These are phyloP conservation scores for Holotrichia oblita DNA, from an alignment of 1,140 invertebrate species.

Conservation along the genomic window DNA sequence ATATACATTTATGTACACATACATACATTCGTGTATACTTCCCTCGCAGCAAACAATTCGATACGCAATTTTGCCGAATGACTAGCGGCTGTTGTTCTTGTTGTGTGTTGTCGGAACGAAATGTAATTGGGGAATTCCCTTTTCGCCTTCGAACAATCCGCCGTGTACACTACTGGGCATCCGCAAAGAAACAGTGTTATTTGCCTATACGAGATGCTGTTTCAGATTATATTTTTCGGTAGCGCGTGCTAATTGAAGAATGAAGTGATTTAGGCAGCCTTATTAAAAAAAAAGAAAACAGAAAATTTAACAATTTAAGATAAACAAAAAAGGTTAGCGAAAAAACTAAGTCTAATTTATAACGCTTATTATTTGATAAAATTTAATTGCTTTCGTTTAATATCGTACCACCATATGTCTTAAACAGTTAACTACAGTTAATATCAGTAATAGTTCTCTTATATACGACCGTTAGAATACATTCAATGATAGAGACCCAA, in stretches of 20 bases:
- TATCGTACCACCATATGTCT: too few species aligned
- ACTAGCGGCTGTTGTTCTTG: slow-evolving; percentile 30
- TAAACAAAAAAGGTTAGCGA: too few species aligned
- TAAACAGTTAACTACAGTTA: too few species aligned
- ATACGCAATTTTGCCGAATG: slow-evolving; percentile 7
- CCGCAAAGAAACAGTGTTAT: background rate
- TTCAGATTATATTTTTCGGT: too few species aligned
- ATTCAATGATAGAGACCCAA: background rate
- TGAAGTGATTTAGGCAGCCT: too few species aligned
- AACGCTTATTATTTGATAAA: too few species aligned
- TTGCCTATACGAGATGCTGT: too few species aligned
- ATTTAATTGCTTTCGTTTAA: too few species aligned
- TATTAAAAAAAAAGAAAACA: too few species aligned
- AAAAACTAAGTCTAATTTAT: too few species aligned
- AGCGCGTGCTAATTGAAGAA: too few species aligned
- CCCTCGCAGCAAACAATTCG: background rate
- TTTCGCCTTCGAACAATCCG: background rate
- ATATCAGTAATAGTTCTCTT: background rate
- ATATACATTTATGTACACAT: background rate
- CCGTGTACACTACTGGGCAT: background rate
- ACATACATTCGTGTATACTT: background rate
- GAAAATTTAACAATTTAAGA: too few species aligned
- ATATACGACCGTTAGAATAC: background rate
- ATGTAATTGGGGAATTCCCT: slow-evolving; percentile 26
- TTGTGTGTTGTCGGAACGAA: background rate